Base-by-base conservation (phyloP, 2,113 vertebrate genomes). In the Pluvianellus socialis region DNA sequence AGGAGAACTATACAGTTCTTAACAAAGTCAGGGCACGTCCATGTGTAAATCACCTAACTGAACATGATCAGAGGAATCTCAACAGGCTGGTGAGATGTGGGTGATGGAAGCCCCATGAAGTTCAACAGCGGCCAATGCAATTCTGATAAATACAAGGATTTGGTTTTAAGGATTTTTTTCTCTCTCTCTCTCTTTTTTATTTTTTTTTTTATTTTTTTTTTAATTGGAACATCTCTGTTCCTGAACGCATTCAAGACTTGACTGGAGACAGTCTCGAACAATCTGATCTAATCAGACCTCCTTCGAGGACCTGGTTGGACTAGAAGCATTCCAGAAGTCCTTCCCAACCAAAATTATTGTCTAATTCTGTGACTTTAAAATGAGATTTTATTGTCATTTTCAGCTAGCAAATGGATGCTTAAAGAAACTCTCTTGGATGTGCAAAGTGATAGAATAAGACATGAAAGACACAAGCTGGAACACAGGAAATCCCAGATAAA, bases 221-320 rank as follows among this genome's bases (percentile, higher is more conserved):
- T 5, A 44, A 14, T 14, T 44, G 44, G 44, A 30, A 45, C 38
- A 23, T 49, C 10, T 63, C 21, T 38, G 4, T 24, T 21, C 24
- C 45, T 74, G 10, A 2, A 3, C 33, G 12, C 27, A 12, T 32
- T 63, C 24, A 68, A 62, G 20, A 63, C 24, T 22, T 0, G 0
- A 12, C 21, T 42, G 9, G 26, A 76, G 45, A 44, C 6, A 63
- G 14, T 6, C 24, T 12, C 65, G 38, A 28, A 7, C 7, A 58
- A 47, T 5, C 15, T 28, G 35, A 79, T 38, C 18, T 44, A 35
- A 30, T 33, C 30, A 75, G 6, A 67, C 4, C 15, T 84, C 12
- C 14, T 95, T 55, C 61, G 58, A 83, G 14, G 2, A 72, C 6
- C 9, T 19, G 32, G 8, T 58, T 88, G 14, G 9, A 55, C 6